phyloP scores from a whole-genome alignment of 2,888 invertebrate genomes.

The Ophraella communa region DNA sequence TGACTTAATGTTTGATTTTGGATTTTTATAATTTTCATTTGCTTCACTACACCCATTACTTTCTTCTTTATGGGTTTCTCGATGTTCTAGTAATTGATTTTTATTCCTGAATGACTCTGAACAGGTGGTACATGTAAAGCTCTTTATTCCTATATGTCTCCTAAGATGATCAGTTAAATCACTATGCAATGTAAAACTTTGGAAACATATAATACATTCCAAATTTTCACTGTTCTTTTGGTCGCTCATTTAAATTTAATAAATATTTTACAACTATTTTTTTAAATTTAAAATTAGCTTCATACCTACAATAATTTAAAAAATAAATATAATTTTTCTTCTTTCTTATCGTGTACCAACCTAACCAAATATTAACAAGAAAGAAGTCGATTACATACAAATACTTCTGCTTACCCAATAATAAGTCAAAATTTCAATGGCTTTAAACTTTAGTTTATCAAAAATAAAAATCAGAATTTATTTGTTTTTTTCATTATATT shows the following conservation, averaged over 20 bases:
- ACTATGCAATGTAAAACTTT: not conserved
- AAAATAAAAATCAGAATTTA: no score
- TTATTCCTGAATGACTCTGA: not conserved
- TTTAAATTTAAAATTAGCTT: not conserved
- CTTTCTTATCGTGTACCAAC: no score
- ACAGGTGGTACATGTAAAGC: not conserved
- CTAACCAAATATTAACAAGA: no score
- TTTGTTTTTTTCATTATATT: no score
- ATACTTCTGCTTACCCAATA: no score
- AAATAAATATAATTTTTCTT: no score
- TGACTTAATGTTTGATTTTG: not conserved
- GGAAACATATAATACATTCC: not conserved
- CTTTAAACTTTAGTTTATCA: no score
- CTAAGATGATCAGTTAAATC: not conserved
- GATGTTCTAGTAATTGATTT: not conserved
- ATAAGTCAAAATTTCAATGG: no score
- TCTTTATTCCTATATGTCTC: not conserved
- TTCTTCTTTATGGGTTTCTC: not conserved
- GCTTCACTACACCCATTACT: not conserved
- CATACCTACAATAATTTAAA: no score
- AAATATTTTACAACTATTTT: not conserved
- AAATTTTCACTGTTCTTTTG: not conserved
- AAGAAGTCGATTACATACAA: no score
- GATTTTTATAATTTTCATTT: not conserved
- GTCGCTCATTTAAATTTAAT: not conserved